Conservation (phyloP, 2,888 invertebrate genomes). For the Microctonus aethiopoides region DNA sequence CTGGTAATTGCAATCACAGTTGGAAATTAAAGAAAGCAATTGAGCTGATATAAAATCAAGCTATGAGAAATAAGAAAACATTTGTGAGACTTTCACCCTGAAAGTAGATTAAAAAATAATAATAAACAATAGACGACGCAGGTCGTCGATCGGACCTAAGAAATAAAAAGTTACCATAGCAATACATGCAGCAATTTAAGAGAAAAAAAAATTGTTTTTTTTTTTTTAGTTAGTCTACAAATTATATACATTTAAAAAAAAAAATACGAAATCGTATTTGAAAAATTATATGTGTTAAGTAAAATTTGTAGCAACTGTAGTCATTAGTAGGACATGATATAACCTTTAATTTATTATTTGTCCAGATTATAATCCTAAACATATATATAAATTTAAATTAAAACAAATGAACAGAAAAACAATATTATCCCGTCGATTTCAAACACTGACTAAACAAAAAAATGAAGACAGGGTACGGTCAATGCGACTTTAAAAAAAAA, state of each 20-base stretch:
- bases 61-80: not conserved
- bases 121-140: constrained; percentile 20
- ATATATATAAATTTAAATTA: not conserved
- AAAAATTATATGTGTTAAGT: not conserved
- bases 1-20: not conserved
- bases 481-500: not conserved
- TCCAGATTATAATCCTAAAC: not conserved
- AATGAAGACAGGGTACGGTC: constrained; percentile 20
- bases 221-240: constrained; percentile 3
- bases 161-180: constrained; percentile 7
- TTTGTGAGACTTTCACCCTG: constrained; percentile 17
- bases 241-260: not conserved
- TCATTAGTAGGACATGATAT: not conserved
- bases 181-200: not conserved
- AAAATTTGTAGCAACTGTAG: not conserved
- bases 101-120: constrained; percentile 17
- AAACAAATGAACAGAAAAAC: not conserved
- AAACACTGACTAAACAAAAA: not conserved
- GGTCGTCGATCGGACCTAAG: constrained; percentile 32
- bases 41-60: constrained; percentile 8
- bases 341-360: not conserved
- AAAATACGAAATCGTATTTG: not conserved
- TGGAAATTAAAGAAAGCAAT: not conserved
- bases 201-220: not conserved
- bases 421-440: not conserved